phyloP scores from a whole-genome alignment of 2,113 vertebrate genomes.

The Synodontis membranacea region DNA sequence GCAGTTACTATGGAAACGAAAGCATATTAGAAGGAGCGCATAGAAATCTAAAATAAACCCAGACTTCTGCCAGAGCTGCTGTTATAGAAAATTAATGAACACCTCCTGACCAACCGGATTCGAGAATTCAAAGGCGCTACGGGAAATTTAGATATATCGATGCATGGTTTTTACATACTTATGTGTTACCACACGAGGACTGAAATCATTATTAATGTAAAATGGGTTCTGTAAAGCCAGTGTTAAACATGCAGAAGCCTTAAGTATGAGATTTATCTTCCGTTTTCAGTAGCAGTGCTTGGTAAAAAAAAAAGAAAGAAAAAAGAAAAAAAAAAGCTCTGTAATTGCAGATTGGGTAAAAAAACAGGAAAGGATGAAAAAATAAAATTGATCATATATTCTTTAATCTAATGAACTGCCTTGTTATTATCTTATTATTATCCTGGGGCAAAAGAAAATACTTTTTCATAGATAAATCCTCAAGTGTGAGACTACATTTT shows the following conservation, averaged over 20 bases:
- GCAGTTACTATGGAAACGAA: too few species aligned
- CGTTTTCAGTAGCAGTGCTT: neutral
- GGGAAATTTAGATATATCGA: neutral
- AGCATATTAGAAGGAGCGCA: too few species aligned
- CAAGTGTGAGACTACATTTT: neutral
- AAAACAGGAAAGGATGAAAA: neutral
- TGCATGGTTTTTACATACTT: neutral
- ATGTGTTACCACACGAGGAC: neutral
- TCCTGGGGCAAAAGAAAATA: neutral
- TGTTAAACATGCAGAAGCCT: neutral
- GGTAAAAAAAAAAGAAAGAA: too few species aligned
- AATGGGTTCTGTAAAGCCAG: neutral
- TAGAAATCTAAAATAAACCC: too few species aligned
- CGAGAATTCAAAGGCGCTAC: neutral
- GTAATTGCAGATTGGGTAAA: neutral
- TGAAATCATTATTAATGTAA: neutral
- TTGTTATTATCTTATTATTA: neutral
- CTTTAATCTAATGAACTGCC: neutral
- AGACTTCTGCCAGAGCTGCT: too few species aligned
- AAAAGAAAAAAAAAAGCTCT: too few species aligned
- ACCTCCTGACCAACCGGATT: neutral
- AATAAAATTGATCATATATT: neutral
- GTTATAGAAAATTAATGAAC: neutral
- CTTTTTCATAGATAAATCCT: neutral
- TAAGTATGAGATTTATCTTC: neutral